These are phyloP conservation scores for Kryptopterus vitreolus DNA, from an alignment of 2,797 vertebrate species.

Conservation along the genomic window DNA sequence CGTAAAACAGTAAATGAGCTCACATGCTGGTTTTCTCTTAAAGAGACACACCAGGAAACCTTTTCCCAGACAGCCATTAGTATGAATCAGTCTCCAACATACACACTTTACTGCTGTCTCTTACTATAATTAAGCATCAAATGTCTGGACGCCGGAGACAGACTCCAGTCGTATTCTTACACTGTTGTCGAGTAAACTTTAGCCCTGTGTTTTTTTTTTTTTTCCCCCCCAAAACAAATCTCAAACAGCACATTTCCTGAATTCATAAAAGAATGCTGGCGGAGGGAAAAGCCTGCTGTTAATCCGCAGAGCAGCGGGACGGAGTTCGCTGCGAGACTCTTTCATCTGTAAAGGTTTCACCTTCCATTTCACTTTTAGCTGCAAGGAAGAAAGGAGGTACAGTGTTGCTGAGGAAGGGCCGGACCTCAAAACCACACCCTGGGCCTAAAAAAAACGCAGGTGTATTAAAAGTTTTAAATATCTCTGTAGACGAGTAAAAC, in stretches of 20 bases:
- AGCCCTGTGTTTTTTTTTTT: constrained; percentile 33
- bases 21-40: constrained; percentile 3
- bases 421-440: constrained; percentile 16
- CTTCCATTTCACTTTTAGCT: constrained; percentile 22
- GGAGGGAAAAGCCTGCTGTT: constrained; percentile 43
- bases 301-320: constrained; percentile 10
- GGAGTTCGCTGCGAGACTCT: constrained; percentile 17
- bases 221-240: constrained; percentile 32
- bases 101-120: constrained; percentile 45
- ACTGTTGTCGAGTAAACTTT: constrained; percentile 41
- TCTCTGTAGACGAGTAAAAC: constrained; percentile 35
- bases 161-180: constrained; percentile 29
- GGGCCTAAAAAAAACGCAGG: constrained; percentile 37
- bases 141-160: constrained; percentile 20
- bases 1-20: background rate
- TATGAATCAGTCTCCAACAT: constrained; percentile 38
- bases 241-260: constrained; percentile 48
- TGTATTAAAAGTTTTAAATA: constrained; percentile 36
- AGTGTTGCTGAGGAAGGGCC: constrained; percentile 36
- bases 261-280: constrained; percentile 37
- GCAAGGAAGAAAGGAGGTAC: constrained; percentile 25
- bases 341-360: constrained; percentile 31
- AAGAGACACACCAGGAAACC: constrained; percentile 19
- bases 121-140: constrained; percentile 35
- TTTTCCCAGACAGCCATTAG: constrained; percentile 31